phyloP scores from a whole-genome alignment of 2,113 vertebrate genomes.

The Promerops cafer region DNA sequence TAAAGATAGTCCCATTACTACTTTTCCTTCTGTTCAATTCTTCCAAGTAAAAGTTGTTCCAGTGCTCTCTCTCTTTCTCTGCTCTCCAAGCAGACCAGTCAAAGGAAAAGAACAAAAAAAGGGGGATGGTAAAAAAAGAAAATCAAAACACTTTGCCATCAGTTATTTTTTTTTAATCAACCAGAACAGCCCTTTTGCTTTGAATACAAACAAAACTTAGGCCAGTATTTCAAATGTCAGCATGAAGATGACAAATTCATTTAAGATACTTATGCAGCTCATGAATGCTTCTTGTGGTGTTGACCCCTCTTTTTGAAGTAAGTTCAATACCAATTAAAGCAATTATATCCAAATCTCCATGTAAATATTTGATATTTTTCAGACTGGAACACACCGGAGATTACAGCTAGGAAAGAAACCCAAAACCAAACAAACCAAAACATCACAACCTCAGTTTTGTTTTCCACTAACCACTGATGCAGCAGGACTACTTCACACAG shows the following conservation, averaged over 20 bases:
- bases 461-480: not conserved
- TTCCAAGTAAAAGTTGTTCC: not conserved
- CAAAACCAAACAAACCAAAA: not conserved
- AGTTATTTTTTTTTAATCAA: not conserved
- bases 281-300: not conserved
- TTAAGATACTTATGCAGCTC: not conserved
- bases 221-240: not conserved
- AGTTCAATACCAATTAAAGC: not conserved
- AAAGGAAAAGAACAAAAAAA: not conserved
- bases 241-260: not conserved
- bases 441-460: not conserved
- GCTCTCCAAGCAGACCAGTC: not conserved
- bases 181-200: not conserved
- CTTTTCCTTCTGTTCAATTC: not conserved
- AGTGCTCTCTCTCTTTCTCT: not conserved
- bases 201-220: not conserved
- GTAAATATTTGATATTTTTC: not conserved
- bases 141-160: not conserved
- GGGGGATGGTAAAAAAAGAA: rapidly evolving
- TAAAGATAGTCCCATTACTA: not conserved
- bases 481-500: not conserved
- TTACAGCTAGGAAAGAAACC: not conserved
- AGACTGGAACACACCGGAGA: not conserved
- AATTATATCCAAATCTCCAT: not conserved
- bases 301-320: not conserved